These are phyloP conservation scores for Xenopus laevis DNA, from an alignment of 2,113 vertebrate genomes.

Conservation along the genomic window DNA sequence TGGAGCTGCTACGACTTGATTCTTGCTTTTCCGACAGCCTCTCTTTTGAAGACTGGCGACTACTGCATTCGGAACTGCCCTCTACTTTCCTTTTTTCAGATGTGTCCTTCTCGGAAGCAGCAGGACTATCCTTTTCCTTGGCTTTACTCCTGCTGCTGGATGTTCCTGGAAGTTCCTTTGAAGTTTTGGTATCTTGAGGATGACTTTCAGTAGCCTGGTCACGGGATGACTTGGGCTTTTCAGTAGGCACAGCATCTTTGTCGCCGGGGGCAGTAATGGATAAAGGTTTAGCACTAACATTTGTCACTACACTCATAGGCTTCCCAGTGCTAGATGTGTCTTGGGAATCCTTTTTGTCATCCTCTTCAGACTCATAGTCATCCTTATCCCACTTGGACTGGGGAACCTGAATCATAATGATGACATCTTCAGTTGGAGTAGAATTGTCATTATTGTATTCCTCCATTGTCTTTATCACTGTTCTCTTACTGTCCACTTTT, in stretches of 20 bases:
- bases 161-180: conserved; percentile 48
- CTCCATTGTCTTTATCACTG: conserved; percentile 77
- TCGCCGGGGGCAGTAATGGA: conserved; percentile 58
- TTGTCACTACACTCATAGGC: conserved; percentile 62
- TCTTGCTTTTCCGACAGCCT: conserved; percentile 66
- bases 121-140: conserved; percentile 67
- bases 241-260: conserved; percentile 60
- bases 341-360: conserved; percentile 68
- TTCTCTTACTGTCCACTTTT: conserved; percentile 70
- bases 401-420: conserved; percentile 83
- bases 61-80: conserved; percentile 58
- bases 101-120: conserved; percentile 55
- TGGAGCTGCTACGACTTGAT: conserved; percentile 53
- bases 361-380: conserved; percentile 81
- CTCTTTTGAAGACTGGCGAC: conserved; percentile 67
- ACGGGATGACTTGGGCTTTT: conserved; percentile 64
- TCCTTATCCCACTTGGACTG: conserved; percentile 84
- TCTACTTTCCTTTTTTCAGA: conserved; percentile 65
- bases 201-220: conserved; percentile 52
- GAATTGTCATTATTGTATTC: conserved; percentile 76
- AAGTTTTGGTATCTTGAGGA: conserved; percentile 62
- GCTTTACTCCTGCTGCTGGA: conserved; percentile 60
- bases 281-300: conserved; percentile 55
- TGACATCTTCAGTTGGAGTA: conserved; percentile 73
- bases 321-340: conserved; percentile 54